Percentiles rank a stretch among this genome's conserved stretches.
phyloP scores from a whole-genome alignment of 2,888 invertebrate species.

The Xylota segnis region DNA sequence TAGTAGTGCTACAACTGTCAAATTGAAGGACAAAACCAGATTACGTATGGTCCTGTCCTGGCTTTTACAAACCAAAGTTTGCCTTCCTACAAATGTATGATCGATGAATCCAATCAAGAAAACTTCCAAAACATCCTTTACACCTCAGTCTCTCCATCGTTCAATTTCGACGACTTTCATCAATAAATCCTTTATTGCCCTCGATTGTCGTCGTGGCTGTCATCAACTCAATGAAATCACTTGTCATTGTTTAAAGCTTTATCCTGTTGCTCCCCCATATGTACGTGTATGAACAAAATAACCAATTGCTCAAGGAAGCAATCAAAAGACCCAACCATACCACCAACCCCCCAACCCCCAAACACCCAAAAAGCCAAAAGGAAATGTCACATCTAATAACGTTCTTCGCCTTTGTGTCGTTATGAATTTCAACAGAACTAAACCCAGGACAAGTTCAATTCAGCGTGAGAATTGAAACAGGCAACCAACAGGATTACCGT shows the following conservation, averaged over 20 bases:
- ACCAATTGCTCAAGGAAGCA: slow-evolving; percentile 28
- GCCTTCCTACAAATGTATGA: too few species aligned
- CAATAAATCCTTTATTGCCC: background rate
- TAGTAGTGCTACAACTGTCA: too few species aligned
- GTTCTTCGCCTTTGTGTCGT: slow-evolving; percentile 21
- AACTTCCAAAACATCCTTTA: too few species aligned
- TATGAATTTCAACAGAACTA: slow-evolving; percentile 59
- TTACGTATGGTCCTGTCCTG: too few species aligned
- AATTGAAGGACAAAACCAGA: too few species aligned
- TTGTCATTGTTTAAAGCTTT: background rate
- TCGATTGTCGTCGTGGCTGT: background rate
- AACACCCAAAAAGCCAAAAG: background rate
- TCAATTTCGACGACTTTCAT: background rate
- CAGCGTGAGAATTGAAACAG: slow-evolving; percentile 55
- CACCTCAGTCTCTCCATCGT: too few species aligned
- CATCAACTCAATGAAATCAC: background rate
- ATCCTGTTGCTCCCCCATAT: slow-evolving; percentile 1
- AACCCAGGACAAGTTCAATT: slow-evolving; percentile 51
- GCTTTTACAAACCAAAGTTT: too few species aligned
- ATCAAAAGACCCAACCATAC: slow-evolving; percentile 18
- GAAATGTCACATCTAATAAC: slow-evolving; percentile 37
- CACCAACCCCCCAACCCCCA: too few species aligned
- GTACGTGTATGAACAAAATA: slow-evolving; percentile 1
- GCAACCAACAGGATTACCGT: slow-evolving; percentile 58
- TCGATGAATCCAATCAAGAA: too few species aligned